A percentile compares a stretch with the other conserved stretches of the same genome.
These are phyloP conservation scores for Catharus bicknelli DNA, from an alignment of 2,113 vertebrate species.

Conservation along the genomic window DNA sequence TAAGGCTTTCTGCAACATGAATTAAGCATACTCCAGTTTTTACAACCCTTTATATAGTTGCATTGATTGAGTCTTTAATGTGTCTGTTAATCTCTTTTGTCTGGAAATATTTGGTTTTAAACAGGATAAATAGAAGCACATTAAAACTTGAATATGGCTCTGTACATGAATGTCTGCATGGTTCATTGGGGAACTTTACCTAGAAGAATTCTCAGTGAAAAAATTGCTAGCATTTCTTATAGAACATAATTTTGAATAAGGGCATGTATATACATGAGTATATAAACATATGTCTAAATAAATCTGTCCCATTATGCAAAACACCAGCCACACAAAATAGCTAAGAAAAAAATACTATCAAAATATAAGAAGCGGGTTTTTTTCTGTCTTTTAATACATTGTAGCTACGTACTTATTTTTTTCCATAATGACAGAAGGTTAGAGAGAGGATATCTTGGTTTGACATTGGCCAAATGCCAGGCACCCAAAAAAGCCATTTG, in stretches of 20 bases:
- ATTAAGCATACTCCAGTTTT: background rate
- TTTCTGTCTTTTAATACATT: background rate
- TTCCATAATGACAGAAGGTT: background rate
- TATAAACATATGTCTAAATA: background rate
- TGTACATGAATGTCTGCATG: background rate
- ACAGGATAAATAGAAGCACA: slow-evolving; percentile 29
- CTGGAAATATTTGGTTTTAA: slow-evolving; percentile 12
- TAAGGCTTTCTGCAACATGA: background rate
- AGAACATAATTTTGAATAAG: background rate
- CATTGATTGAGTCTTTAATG: slow-evolving; percentile 9
- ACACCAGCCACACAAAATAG: background rate
- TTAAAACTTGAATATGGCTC: background rate
- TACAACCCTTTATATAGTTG: background rate
- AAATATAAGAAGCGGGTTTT: background rate
- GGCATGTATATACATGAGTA: background rate
- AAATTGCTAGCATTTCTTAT: background rate
- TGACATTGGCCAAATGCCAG: background rate
- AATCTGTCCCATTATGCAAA: background rate
- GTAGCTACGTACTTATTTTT: fast-evolving
- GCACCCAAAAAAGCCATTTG: background rate
- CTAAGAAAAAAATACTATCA: background rate
- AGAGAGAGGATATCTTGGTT: background rate
- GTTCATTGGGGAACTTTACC: background rate
- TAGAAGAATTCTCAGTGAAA: background rate
- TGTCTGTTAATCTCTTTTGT: background rate